Base-by-base conservation (phyloP, 2,113 vertebrate species). In the Perca flavescens region DNA sequence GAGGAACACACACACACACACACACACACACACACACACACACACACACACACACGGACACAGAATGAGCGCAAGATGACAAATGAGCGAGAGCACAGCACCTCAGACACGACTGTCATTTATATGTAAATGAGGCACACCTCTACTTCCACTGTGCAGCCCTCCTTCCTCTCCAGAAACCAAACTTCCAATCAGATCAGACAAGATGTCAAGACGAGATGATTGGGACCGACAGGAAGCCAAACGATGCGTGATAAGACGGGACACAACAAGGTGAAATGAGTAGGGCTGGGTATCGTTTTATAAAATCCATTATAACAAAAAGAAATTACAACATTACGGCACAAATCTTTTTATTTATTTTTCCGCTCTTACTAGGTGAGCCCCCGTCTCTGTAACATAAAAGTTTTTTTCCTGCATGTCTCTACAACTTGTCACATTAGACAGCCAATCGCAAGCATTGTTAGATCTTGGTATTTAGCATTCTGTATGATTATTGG, bases 111-210 rank as follows among this genome's bases (percentile, higher is more conserved):
- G 47, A 22, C 50, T 40, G 34, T 85, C 60, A 91, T 92, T 88
- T 92, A 86, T 82, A 92, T 93, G 91, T n/a, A 89, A 91, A 92
- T 93, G 75, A 89, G 83, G 83, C 40, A n/a, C 70, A 54, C 54
- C 9, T 2, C 52, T 13, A 49, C 76, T 66, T 66, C 14, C 52
- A 34, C 58, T 58, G 34, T 11, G 25, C 57, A 22, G 57, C 62
- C 70, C 72, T 21, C 58, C 16, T 79, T 58, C 52, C 81, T 69
- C 74, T 84, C 50, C 54, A 66, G 53, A 68, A 82, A 74, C 28
- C 25, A 52, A 84, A 83, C 63, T 56, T 85, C 66, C 60, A 1
- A 85, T 90, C 84, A 60, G 86, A 84, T 82, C 71, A 61, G 80
- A 87, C 80, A 83, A 79, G 79, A 79, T 67, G 71, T 69, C 74